These are phyloP conservation scores for Gymnobelideus leadbeateri DNA, from an alignment of 2,113 vertebrate species.

Conservation along the genomic window DNA sequence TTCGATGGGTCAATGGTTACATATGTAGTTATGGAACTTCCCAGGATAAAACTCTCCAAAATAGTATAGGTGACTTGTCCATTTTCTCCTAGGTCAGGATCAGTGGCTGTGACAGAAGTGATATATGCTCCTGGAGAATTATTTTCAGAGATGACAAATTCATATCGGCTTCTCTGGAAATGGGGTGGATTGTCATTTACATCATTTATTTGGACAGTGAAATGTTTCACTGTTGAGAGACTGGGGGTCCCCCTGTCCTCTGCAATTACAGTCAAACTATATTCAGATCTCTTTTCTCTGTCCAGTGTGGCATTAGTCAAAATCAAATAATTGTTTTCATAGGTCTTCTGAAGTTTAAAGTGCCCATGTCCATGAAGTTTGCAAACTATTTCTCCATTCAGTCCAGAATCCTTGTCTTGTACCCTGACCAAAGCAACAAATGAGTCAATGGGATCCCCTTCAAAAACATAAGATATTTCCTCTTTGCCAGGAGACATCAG, in stretches of 20 bases:
- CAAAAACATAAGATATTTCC: constrained; percentile 94
- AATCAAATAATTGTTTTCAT: constrained; percentile 98
- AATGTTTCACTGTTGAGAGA: constrained; percentile 96
- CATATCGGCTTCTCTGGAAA: constrained; percentile 95
- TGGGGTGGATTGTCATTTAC: constrained; percentile 97
- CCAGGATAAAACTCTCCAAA: constrained; percentile 90
- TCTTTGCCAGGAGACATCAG: constrained; percentile 96
- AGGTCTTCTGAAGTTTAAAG: constrained; percentile 96
- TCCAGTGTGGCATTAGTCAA: constrained; percentile 95
- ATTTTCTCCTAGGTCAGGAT: constrained; percentile 95
- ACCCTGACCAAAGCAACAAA: constrained; percentile 96
- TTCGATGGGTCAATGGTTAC: constrained; percentile 97
- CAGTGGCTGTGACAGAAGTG: constrained; percentile 93
- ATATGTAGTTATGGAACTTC: constrained; percentile 93
- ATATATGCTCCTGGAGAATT: constrained; percentile 96
- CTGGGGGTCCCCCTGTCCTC: constrained; percentile 95
- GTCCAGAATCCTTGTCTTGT: constrained; percentile 94
- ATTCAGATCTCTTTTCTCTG: constrained; percentile 96
- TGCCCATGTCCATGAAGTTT: constrained; percentile 95
- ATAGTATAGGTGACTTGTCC: constrained; percentile 97
- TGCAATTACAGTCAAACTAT: constrained; percentile 95
- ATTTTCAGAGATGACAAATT: constrained; percentile 96
- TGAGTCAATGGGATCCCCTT: constrained; percentile 93
- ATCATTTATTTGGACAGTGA: constrained; percentile 95
- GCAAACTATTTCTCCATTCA: constrained; percentile 94